phyloP scores from a whole-genome alignment of 2,113 vertebrate genomes.

The Saimiri boliviensis region DNA sequence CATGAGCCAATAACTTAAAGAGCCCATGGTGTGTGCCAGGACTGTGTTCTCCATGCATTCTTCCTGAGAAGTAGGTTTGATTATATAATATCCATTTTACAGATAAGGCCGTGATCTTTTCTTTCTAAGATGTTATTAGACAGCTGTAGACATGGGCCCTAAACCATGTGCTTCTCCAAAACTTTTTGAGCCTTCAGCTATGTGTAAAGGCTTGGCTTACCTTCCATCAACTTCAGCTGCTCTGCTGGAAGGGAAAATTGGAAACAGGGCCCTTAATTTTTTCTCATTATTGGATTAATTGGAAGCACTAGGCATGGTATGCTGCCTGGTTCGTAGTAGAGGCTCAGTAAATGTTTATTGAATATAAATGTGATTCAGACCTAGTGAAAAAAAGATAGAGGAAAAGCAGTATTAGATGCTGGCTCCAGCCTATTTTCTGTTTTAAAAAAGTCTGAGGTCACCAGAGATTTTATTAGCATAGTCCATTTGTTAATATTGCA shows the following conservation, averaged over 20 bases:
- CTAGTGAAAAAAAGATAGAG: not conserved
- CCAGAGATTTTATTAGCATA: slow-evolving; percentile 8
- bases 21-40: not conserved
- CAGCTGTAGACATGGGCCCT: not conserved
- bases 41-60: not conserved
- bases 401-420: not conserved
- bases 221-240: not conserved
- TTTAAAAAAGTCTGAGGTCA: not conserved
- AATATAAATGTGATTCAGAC: slow-evolving; percentile 14
- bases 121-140: slow-evolving; percentile 20
- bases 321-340: not conserved
- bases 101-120: not conserved
- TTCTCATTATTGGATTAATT: slow-evolving; percentile 11
- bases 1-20: not conserved
- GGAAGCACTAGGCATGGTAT: not conserved
- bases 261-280: not conserved
- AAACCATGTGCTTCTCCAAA: not conserved
- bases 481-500: not conserved
- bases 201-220: not conserved
- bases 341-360: slow-evolving; percentile 3
- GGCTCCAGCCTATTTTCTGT: not conserved
- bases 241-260: not conserved
- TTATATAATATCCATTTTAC: not conserved
- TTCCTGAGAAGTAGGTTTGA: not conserved
- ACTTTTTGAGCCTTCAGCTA: not conserved